Percentiles rank a stretch among this genome's conserved stretches.
Evolutionary conservation across 2,113 vertebrate species (phyloP).

Genomic region (Petrocephalus zakoni): DNA sequence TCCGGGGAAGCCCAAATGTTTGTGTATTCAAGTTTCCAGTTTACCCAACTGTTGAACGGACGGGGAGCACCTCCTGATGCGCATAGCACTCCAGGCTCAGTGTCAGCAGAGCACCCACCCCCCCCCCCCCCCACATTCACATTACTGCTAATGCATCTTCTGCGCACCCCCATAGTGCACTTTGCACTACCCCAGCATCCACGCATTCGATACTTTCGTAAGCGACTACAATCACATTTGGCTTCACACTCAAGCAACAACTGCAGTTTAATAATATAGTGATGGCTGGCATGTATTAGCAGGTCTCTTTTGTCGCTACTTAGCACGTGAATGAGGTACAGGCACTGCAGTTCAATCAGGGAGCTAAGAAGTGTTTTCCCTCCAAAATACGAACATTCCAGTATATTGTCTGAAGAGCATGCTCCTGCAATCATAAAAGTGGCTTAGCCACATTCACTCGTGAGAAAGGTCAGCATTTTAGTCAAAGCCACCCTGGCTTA

Average conservation of each 20-base stretch:
- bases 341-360: constrained; percentile 25
- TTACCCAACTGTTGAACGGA: constrained; percentile 23
- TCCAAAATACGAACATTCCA: not conserved
- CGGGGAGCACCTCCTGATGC: not conserved
- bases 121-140: not conserved
- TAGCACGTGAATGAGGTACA: constrained; percentile 25
- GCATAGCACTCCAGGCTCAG: not conserved
- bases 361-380: constrained; percentile 2
- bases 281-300: constrained; percentile 43
- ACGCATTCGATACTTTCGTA: constrained; percentile 35
- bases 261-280: constrained; percentile 46
- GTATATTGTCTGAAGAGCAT: not conserved
- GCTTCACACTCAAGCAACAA: constrained; percentile 31
- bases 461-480: constrained; percentile 13
- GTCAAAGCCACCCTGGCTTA: constrained; percentile 23
- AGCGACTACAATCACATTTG: constrained; percentile 40
- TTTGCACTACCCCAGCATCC: constrained; percentile 33
- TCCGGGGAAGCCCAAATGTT: constrained; percentile 25
- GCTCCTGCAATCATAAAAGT: not conserved
- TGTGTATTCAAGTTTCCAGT: constrained; percentile 26
- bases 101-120: not conserved
- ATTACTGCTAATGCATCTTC: constrained; percentile 34
- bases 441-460: constrained; percentile 6
- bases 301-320: constrained; percentile 15
- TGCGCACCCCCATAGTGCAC: constrained; percentile 26